A percentile compares a stretch with the other conserved stretches of the same genome.
These are phyloP conservation scores for Trypoxylus dichotomus DNA, from an alignment of 1,140 invertebrate species.

Conservation along the genomic window DNA sequence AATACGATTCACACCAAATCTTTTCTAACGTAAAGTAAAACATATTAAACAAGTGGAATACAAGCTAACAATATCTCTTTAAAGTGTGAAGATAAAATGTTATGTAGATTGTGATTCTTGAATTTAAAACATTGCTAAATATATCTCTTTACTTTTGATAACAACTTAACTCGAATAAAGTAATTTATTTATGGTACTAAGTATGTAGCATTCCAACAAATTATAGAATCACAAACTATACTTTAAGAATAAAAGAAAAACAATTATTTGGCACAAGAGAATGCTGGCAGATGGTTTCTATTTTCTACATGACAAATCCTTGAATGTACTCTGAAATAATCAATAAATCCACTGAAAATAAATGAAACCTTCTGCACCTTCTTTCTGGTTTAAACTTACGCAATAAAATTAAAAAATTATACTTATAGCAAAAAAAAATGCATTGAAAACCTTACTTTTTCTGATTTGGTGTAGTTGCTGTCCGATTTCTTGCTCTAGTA, in stretches of 20 bases:
- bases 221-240: background rate
- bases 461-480: background rate
- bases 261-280: background rate
- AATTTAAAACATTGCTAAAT: no score
- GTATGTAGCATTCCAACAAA: no score
- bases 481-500: background rate
- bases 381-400: background rate
- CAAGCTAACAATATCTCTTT: background rate
- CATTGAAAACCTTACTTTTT: slow-evolving; percentile 6
- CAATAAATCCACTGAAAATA: no score
- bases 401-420: background rate
- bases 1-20: background rate
- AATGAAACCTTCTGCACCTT: background rate
- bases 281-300: background rate
- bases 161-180: no score
- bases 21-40: background rate
- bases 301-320: background rate
- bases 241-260: background rate
- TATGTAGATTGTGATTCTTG: background rate
- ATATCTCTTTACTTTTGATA: no score
- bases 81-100: background rate
- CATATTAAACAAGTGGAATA: background rate
- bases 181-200: no score
- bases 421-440: background rate
- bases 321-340: no score